phyloP scores from a whole-genome alignment of 2,888 invertebrate species.

The Ornithoptera priamus region DNA sequence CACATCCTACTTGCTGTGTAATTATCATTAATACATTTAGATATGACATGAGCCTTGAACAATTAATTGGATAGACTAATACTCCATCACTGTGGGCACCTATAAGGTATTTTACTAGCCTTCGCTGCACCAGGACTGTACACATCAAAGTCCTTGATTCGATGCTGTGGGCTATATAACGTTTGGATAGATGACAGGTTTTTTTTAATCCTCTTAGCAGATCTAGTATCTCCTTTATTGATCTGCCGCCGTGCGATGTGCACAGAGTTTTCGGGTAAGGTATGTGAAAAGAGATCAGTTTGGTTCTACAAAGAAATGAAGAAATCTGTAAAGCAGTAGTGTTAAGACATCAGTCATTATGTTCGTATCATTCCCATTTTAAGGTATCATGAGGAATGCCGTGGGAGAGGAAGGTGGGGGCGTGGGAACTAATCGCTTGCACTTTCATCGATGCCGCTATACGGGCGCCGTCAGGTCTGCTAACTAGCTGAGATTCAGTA shows the following conservation, averaged over 20 bases:
- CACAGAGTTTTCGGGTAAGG: no score
- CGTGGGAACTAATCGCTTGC: conserved; percentile 76
- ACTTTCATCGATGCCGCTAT: conserved; percentile 70
- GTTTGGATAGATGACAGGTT: no score
- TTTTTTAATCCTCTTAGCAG: no score
- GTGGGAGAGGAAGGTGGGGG: conserved; percentile 48
- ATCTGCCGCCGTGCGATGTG: no score
- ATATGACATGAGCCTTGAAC: not conserved
- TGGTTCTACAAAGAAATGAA: no score
- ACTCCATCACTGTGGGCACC: no score
- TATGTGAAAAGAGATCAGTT: no score
- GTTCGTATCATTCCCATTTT: not conserved
- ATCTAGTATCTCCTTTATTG: no score
- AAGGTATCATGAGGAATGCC: conserved; percentile 33
- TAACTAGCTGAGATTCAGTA: conserved; percentile 58
- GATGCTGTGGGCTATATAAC: no score
- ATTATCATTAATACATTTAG: not conserved
- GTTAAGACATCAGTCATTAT: not conserved
- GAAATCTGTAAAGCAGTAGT: no score
- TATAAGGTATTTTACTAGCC: not conserved
- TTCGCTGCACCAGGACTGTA: no score
- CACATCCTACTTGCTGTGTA: not conserved
- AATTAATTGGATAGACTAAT: not conserved
- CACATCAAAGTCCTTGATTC: not conserved
- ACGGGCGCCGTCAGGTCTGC: conserved; percentile 65